A percentile compares a stretch with the other conserved stretches of the same genome.
These are phyloP conservation scores for Nibea albiflora DNA, from an alignment of 2,113 vertebrate genomes.

Conservation along the genomic window DNA sequence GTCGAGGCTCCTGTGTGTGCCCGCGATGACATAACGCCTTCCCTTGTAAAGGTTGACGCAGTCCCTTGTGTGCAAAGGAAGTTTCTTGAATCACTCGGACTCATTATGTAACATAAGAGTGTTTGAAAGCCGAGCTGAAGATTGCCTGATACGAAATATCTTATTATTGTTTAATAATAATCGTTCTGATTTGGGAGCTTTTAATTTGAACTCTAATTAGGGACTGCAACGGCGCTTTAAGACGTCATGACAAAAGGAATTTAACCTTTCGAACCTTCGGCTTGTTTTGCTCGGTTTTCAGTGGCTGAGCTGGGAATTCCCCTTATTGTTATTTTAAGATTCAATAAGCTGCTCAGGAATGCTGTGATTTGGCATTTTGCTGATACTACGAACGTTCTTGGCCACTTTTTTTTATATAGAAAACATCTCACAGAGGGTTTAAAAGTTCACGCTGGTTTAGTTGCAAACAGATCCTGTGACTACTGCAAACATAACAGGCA, in stretches of 20 bases:
- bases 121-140: constrained; percentile 10
- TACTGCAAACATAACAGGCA: not conserved
- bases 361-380: not conserved
- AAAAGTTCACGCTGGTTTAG: not conserved
- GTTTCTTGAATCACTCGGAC: not conserved
- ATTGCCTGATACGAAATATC: constrained; percentile 15
- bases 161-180: not conserved
- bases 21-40: constrained; percentile 14
- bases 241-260: constrained; percentile 1
- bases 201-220: not conserved
- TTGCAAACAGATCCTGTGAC: not conserved
- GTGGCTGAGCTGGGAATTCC: not conserved
- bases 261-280: not conserved
- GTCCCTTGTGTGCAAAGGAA: constrained; percentile 1
- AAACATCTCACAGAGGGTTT: no score
- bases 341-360: not conserved
- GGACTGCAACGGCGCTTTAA: not conserved
- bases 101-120: constrained; percentile 8
- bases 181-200: not conserved
- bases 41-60: constrained; percentile 22
- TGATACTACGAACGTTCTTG: not conserved
- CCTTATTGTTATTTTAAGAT: not conserved
- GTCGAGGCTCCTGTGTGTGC: constrained; percentile 17
- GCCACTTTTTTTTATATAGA: no score
- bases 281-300: not conserved